Percentiles rank a stretch among this genome's conserved stretches.
Conservation (phyloP, 2,113 vertebrate species). For the Addax nasomaculatus region DNA sequence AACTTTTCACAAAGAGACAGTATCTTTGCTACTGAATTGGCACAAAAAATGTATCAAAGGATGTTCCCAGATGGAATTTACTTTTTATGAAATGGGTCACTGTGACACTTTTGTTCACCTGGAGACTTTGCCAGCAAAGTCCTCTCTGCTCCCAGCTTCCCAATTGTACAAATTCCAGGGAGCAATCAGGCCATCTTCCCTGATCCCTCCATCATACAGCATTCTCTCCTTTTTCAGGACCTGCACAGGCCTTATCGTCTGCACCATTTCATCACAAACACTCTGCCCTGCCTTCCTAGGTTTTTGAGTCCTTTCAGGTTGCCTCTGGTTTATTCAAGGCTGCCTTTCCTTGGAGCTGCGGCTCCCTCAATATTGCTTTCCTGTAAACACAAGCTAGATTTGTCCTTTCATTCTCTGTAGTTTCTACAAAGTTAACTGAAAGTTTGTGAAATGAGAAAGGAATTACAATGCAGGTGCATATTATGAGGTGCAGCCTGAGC, state of each 20-base stretch:
- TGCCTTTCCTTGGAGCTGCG: neutral
- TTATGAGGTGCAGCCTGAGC: neutral
- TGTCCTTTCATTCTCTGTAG: neutral
- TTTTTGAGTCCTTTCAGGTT: neutral
- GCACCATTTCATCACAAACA: neutral
- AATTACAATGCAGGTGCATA: neutral
- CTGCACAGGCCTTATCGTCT: rapidly evolving
- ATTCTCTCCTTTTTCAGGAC: neutral
- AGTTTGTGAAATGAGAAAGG: neutral
- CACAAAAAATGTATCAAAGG: neutral
- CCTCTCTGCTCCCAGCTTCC: rapidly evolving
- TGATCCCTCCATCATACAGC: neutral
- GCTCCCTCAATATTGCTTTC: neutral
- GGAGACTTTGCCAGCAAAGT: neutral
- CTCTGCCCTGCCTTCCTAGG: neutral
- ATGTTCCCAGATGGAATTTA: neutral
- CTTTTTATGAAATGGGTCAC: neutral
- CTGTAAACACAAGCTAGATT: neutral
- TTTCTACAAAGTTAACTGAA: neutral
- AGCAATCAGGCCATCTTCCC: neutral
- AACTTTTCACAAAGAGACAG: neutral
- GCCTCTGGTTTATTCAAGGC: neutral
- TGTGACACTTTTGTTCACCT: neutral
- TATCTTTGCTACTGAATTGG: neutral
- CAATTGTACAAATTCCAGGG: neutral